Evolutionary conservation across 2,113 vertebrate species (phyloP).

Genomic region (Ciconia maguari): DNA sequence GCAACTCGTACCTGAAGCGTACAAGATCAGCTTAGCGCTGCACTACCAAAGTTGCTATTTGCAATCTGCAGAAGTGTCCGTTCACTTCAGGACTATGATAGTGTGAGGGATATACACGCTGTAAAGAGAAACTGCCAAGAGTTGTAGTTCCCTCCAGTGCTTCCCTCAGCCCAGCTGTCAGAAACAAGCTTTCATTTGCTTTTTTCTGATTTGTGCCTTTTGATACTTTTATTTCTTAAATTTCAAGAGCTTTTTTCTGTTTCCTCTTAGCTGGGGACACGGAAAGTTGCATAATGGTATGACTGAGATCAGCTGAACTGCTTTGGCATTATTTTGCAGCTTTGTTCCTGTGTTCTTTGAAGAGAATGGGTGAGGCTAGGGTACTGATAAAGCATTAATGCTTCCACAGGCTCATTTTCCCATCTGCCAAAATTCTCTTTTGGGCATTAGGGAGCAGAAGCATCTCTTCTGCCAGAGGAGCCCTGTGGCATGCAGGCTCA

Average conservation of each 20-base stretch:
- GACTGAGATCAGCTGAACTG: not conserved
- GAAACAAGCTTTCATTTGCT: not conserved
- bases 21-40: not conserved
- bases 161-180: not conserved
- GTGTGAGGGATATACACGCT: not conserved
- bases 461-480: not conserved
- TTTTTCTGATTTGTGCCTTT: not conserved
- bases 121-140: not conserved
- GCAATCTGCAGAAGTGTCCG: not conserved
- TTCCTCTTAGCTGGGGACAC: not conserved
- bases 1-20: not conserved
- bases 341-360: not conserved
- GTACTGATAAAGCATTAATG: not conserved
- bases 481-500: not conserved
- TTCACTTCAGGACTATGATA: not conserved
- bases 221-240: not conserved
- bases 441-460: not conserved
- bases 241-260: not conserved
- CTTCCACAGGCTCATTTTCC: not conserved
- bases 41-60: not conserved
- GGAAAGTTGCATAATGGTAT: not conserved
- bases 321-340: not conserved
- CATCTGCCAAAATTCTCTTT: not conserved
- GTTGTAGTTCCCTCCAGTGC: not conserved
- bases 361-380: not conserved